Evolutionary conservation across 1,140 invertebrate species (phyloP), one percentile per base, ranked within the genome.

Genomic region (Zeugodacus cucurbitae): DNA sequence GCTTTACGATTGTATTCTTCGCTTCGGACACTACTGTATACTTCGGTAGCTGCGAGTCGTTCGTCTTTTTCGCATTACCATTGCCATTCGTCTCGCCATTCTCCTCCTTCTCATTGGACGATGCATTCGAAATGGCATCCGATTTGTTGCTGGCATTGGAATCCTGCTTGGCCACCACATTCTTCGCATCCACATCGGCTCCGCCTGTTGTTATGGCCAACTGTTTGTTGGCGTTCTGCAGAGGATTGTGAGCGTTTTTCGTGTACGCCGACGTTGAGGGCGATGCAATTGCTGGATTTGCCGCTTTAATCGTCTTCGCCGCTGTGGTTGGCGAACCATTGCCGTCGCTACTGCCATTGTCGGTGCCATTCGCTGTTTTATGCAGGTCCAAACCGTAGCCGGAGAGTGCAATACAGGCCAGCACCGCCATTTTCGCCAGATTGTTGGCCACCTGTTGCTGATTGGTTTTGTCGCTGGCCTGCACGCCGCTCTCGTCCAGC

Each of bases 401-500:
- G 88, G 96, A 96, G 86, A 99, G 92, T 91, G 97, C 94, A 67
- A 96, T 96, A 93, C 97, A 98, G n/a, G 97, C 98, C 91, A 94
- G 95, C 0, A 99, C 95, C 37, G 97, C 96, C 89, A 97, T 95
- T 93, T 98, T 97, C 0, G 99, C 98, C 89, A 99, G 94, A 90
- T 97, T 96, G 94, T 99, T 99, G 11, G 97, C 96, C 14, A 98
- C 95, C 94, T 99, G 97, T 95, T 99, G 95, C 70, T 97, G 95
- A 93, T 99, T 99, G 7, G 96, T 95, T 48, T 97, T 96, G 92
- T 97, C 96, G 90, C 95, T 96, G 88, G 96, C 95, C 92, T 98
- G 96, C 22, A 99, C 97, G 1, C 98, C 99, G 87, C 98, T 98
- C 94, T 99, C 99, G 88, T 99, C 98, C 88, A 99, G 94, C 0